Conservation (phyloP, 2,113 vertebrate species). For the Pluvianellus socialis region DNA sequence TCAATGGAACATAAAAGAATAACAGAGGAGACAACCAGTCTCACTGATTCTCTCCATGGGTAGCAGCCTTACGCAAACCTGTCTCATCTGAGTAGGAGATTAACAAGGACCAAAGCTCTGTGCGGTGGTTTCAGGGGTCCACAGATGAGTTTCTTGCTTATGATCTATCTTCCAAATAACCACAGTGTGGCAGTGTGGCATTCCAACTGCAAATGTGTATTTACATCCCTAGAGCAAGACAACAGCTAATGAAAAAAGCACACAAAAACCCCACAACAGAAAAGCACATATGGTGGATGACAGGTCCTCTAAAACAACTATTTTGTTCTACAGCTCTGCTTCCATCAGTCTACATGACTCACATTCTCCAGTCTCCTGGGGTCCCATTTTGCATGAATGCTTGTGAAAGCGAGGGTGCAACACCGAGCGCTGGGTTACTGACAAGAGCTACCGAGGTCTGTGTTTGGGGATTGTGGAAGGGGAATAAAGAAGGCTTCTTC, state of each 20-base stretch:
- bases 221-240: background rate
- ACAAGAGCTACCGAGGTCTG: background rate
- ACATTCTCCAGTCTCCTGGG: background rate
- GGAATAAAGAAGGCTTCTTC: background rate
- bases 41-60: background rate
- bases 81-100: background rate
- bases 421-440: background rate
- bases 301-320: background rate
- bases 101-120: background rate
- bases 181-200: conserved; percentile 77
- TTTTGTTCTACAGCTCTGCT: background rate
- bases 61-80: background rate
- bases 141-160: background rate
- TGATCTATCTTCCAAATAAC: conserved; percentile 26
- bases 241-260: background rate
- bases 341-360: background rate
- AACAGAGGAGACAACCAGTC: background rate
- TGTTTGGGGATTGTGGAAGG: background rate
- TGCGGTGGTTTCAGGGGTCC: background rate
- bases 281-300: background rate
- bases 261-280: background rate
- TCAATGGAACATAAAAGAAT: background rate
- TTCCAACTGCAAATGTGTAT: background rate
- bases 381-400: background rate
- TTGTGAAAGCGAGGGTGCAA: background rate